Percentiles rank a stretch among this genome's conserved stretches.
Conservation (phyloP, 2,888 invertebrate species). For the Andrena trimmerana region DNA sequence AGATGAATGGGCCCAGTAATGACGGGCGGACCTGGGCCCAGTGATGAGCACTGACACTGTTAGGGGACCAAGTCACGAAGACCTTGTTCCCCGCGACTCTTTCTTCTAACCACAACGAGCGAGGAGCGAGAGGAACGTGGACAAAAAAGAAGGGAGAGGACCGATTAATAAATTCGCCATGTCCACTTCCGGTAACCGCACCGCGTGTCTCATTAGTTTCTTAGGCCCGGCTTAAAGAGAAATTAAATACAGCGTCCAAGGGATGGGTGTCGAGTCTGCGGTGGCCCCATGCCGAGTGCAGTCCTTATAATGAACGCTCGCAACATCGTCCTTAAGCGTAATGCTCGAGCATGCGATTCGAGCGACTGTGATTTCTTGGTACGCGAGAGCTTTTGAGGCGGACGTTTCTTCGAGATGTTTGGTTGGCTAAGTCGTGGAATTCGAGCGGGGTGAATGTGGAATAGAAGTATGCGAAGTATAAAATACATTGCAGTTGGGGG, state of each 20-base stretch:
- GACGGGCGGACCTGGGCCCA: too few relatives aligned
- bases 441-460: neutral
- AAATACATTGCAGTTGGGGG: too few relatives aligned
- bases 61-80: constrained; percentile 52
- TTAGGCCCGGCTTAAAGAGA: constrained; percentile 77
- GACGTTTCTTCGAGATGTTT: constrained; percentile 20
- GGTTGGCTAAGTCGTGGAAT: neutral
- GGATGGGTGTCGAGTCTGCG: constrained; percentile 79
- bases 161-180: constrained; percentile 75
- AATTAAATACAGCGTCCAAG: constrained; percentile 79
- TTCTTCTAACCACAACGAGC: constrained; percentile 40
- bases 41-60: too few relatives aligned
- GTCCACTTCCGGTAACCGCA: constrained; percentile 77
- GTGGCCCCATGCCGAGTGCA: constrained; percentile 79
- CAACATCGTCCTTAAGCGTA: constrained; percentile 75
- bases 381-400: constrained; percentile 14
- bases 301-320: constrained; percentile 78
- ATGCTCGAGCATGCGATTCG: constrained; percentile 55
- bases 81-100: constrained; percentile 47
- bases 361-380: constrained; percentile 28
- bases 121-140: neutral
- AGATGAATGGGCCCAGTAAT: too few relatives aligned
- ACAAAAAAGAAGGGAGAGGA: constrained; percentile 26
- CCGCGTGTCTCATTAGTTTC: constrained; percentile 80
- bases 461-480: too few relatives aligned